phyloP scores from a whole-genome alignment of 1,140 invertebrate species.

The Lucilia sericata region DNA sequence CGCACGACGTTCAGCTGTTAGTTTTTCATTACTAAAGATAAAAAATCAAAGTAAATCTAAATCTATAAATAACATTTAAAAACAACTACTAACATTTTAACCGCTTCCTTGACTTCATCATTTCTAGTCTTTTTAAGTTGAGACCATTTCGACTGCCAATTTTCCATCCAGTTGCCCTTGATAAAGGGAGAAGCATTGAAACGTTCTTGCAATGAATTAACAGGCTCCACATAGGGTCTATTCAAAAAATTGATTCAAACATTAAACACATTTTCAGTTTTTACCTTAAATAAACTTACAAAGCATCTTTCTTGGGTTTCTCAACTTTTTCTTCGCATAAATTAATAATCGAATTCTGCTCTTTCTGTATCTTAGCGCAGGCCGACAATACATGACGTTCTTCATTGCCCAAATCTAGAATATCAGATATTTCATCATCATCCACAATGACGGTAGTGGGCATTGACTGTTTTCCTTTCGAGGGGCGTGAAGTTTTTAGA shows the following conservation, averaged over 20 bases:
- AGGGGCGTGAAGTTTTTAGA: background rate
- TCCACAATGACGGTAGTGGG: conserved; percentile 41
- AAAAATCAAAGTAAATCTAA: background rate
- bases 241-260: too few species aligned
- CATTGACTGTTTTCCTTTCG: background rate
- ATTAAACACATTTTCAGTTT: too few species aligned
- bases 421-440: conserved; percentile 48
- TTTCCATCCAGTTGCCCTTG: conserved; percentile 49
- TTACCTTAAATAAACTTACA: background rate
- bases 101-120: conserved; percentile 45
- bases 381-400: conserved; percentile 45
- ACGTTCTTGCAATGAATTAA: conserved; percentile 49
- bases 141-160: conserved; percentile 44
- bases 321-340: conserved; percentile 5
- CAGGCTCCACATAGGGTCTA: conserved; percentile 50
- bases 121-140: conserved; percentile 44
- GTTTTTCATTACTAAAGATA: background rate
- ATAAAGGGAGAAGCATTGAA: conserved; percentile 45
- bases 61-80: background rate
- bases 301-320: conserved; percentile 10
- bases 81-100: conserved; percentile 45
- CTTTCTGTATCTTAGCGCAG: conserved; percentile 44
- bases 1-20: conserved; percentile 42
- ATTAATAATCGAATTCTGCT: background rate
- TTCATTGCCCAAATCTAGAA: conserved; percentile 47